Evolutionary conservation across 1,140 invertebrate genomes (phyloP).

Genomic region (Cydia amplana): DNA sequence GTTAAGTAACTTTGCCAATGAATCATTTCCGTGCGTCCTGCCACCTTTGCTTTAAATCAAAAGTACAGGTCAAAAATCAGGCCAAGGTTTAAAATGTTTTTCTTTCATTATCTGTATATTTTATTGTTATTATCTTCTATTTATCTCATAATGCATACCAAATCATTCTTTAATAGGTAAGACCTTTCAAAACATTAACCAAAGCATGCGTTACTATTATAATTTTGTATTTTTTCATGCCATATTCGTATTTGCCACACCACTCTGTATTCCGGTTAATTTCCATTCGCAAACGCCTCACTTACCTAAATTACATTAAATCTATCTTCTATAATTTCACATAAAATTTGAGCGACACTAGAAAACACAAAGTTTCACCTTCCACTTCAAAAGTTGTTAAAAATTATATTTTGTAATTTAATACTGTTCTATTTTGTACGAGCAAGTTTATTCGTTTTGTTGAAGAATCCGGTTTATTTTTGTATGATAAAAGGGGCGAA

Average conservation of each 20-base stretch:
- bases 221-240: slow-evolving; percentile 61
- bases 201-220: slow-evolving; percentile 52
- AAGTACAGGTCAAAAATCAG: neutral
- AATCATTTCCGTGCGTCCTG: neutral
- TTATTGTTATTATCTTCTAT: neutral
- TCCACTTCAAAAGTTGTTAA: slow-evolving; percentile 44
- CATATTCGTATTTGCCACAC: slow-evolving; percentile 61
- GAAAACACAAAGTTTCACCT: slow-evolving; percentile 48
- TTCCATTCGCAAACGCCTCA: slow-evolving; percentile 60
- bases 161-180: neutral
- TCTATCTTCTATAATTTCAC: slow-evolving; percentile 59
- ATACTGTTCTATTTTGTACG: slow-evolving; percentile 32
- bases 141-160: neutral
- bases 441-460: slow-evolving; percentile 31
- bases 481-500: slow-evolving; percentile 49
- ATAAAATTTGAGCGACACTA: slow-evolving; percentile 38
- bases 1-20: neutral
- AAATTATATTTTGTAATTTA: slow-evolving; percentile 34
- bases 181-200: slow-evolving; percentile 21
- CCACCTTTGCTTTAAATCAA: slow-evolving; percentile 6
- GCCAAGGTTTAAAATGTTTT: neutral
- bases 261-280: slow-evolving; percentile 58
- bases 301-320: slow-evolving; percentile 65
- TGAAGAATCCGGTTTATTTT: slow-evolving; percentile 42
- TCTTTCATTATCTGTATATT: neutral